Evolutionary conservation across 2,113 vertebrate species (phyloP).

Genomic region (Caretta caretta): DNA sequence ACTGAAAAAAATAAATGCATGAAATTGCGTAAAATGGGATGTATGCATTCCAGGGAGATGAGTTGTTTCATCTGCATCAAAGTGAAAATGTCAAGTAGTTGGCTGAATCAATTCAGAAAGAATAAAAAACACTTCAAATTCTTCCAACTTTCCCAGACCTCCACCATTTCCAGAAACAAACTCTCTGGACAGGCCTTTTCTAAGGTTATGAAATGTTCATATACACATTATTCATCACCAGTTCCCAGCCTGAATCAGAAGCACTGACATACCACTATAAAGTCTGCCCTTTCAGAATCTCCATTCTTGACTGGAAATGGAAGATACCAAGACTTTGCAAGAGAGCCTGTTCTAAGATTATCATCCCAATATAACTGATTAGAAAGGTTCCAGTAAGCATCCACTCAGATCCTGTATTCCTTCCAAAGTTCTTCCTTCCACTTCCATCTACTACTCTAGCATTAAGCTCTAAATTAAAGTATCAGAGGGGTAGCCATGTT

Average conservation of each 20-base stretch:
- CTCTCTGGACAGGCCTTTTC: conserved; percentile 25
- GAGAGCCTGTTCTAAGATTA: conserved; percentile 47
- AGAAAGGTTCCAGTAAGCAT: conserved; percentile 24
- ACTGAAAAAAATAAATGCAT: neutral
- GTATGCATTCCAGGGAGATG: neutral
- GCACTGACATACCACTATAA: neutral
- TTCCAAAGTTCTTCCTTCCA: conserved; percentile 33
- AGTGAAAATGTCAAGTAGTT: neutral
- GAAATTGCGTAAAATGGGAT: neutral
- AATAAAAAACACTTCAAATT: neutral
- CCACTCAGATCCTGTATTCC: conserved; percentile 42
- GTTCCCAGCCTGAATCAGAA: conserved; percentile 14
- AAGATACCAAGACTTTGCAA: conserved; percentile 17
- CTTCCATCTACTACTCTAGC: conserved; percentile 33
- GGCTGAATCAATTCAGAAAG: conserved; percentile 5
- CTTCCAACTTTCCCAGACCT: neutral
- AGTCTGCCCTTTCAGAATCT: conserved; percentile 2
- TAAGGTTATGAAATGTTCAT: conserved; percentile 30
- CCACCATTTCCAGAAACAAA: conserved; percentile 30
- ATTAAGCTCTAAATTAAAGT: conserved; percentile 32
- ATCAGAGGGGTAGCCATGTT: neutral
- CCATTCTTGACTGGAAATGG: conserved; percentile 44
- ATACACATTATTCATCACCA: conserved; percentile 30
- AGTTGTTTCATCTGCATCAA: neutral
- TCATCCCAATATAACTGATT: conserved; percentile 39